phyloP scores from a whole-genome alignment of 2,888 invertebrate genomes.

The Rosalia funebris region DNA sequence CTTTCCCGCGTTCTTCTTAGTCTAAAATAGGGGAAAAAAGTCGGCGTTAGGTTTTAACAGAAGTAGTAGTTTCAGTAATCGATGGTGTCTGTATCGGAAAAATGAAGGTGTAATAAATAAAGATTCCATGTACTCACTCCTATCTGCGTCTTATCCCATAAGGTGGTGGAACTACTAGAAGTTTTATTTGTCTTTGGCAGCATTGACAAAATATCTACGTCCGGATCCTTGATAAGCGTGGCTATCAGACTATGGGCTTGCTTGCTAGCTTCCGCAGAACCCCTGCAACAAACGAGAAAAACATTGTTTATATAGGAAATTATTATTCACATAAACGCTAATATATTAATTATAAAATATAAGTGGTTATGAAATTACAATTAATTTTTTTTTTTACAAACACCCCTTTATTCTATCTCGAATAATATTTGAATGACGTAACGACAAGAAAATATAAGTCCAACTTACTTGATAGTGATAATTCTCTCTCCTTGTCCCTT shows the following conservation, averaged over 20 bases:
- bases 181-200: slow-evolving; percentile 71
- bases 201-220: slow-evolving; percentile 87
- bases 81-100: neutral
- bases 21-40: slow-evolving; percentile 44
- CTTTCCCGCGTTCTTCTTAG: slow-evolving; percentile 61
- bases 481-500: slow-evolving; percentile 93
- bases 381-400: too few species aligned
- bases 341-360: too few species aligned
- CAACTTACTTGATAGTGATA: slow-evolving; percentile 88
- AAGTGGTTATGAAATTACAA: too few species aligned
- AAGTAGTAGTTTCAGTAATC: too few species aligned
- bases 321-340: too few species aligned
- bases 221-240: slow-evolving; percentile 93
- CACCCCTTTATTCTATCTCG: too few species aligned
- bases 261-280: slow-evolving; percentile 89
- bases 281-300: slow-evolving; percentile 66
- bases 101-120: neutral
- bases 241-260: slow-evolving; percentile 92
- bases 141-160: slow-evolving; percentile 70
- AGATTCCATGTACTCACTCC: slow-evolving; percentile 65
- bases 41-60: neutral
- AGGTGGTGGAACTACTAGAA: slow-evolving; percentile 66
- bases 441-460: neutral
- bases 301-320: slow-evolving; percentile 22
- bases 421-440: too few species aligned